A percentile compares a stretch with the other conserved stretches of the same genome.
phyloP scores from a whole-genome alignment of 2,888 invertebrate genomes.

The Ommatoiulus sabulosus region DNA sequence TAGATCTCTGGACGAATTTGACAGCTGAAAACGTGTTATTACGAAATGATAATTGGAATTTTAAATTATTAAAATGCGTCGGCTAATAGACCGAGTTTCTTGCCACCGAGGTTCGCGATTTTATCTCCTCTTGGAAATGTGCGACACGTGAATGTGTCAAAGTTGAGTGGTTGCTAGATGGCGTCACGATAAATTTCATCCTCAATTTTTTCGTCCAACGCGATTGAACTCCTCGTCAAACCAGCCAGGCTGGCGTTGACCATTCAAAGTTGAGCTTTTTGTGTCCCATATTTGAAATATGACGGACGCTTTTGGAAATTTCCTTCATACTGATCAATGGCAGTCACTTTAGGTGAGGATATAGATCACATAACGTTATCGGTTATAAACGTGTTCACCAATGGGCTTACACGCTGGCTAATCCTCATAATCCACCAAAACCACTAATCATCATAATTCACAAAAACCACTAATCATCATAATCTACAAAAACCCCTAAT shows the following conservation, averaged over 20 bases:
- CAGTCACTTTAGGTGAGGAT: too few species aligned
- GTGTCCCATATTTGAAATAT: neutral
- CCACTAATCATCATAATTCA: too few species aligned
- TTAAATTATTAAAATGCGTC: conserved; percentile 10
- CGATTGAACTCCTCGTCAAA: conserved; percentile 9
- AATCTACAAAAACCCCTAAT: too few species aligned
- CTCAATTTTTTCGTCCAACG: neutral
- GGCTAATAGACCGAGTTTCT: conserved; percentile 5
- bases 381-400: too few species aligned
- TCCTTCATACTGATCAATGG: neutral
- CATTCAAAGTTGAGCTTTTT: neutral
- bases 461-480: too few species aligned
- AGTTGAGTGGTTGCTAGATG: neutral
- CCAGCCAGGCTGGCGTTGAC: neutral
- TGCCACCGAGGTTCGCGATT: neutral
- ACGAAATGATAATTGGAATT: neutral
- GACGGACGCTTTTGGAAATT: neutral
- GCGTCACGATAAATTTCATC: neutral
- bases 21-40: conserved; percentile 31
- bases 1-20: neutral
- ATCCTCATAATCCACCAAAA: too few species aligned
- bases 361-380: too few species aligned
- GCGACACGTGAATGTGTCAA: conserved; percentile 6
- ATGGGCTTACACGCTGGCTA: too few species aligned
- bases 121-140: conserved; percentile 16